phyloP scores from a whole-genome alignment of 2,113 vertebrate genomes.

The Meriones unguiculatus region DNA sequence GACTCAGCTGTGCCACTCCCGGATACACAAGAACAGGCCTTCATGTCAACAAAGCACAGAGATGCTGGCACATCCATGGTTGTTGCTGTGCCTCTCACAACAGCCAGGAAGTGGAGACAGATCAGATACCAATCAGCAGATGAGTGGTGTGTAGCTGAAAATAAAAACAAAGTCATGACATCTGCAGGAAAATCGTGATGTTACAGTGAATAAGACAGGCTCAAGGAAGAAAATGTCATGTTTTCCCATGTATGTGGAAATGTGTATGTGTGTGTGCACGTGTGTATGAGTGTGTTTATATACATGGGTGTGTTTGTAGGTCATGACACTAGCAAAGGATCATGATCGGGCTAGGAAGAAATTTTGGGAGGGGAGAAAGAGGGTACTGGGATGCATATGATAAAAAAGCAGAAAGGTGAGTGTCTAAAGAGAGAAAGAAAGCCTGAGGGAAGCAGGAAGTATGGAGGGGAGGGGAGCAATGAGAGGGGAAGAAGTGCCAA shows the following conservation, averaged over 20 bases:
- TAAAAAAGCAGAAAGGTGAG: background rate
- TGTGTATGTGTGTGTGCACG: background rate
- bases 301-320: background rate
- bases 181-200: background rate
- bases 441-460: background rate
- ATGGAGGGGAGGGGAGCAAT: accelerated
- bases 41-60: background rate
- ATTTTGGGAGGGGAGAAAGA: background rate
- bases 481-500: background rate
- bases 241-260: background rate
- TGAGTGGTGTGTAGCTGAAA: background rate
- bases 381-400: background rate
- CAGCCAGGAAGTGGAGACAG: background rate
- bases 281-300: background rate
- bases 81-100: background rate
- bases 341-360: background rate
- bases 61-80: background rate
- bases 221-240: background rate
- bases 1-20: background rate
- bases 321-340: background rate
- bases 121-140: background rate
- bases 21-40: background rate
- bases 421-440: background rate
- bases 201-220: background rate
- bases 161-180: background rate